These are phyloP conservation scores for Hybognathus amarus DNA, from an alignment of 2,797 vertebrate genomes.

Conservation along the genomic window DNA sequence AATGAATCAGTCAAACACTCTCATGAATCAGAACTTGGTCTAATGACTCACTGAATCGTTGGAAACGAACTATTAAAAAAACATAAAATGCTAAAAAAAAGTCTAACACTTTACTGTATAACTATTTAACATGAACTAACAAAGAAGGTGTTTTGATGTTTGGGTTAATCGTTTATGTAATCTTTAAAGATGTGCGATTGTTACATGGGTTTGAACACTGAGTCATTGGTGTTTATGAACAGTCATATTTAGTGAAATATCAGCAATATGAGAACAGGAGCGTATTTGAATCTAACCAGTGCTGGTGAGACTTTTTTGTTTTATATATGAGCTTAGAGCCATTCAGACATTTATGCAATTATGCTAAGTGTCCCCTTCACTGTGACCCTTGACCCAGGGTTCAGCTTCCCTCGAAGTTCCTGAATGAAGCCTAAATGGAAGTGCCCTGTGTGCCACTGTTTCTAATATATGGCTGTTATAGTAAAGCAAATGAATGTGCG, in stretches of 20 bases:
- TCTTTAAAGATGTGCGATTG: neutral
- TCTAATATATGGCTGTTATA: conserved; percentile 82
- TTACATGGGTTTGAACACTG: no score
- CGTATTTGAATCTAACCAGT: conserved; percentile 43
- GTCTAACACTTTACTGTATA: no score
- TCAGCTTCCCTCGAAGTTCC: conserved; percentile 81
- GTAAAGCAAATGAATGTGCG: conserved; percentile 76
- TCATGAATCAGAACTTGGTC: neutral
- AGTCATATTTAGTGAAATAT: neutral
- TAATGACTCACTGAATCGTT: neutral
- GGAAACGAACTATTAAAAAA: neutral
- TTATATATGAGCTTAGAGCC: conserved; percentile 79
- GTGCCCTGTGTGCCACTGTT: conserved; percentile 72
- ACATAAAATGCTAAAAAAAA: no score
- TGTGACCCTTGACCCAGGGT: conserved; percentile 80
- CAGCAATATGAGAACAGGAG: neutral
- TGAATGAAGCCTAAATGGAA: conserved; percentile 84
- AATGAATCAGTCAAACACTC: neutral
- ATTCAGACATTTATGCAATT: conserved; percentile 85
- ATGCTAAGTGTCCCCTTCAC: conserved; percentile 84
- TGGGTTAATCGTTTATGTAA: neutral
- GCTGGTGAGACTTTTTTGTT: conserved; percentile 75
- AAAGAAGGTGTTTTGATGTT: no score
- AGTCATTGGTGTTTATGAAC: neutral
- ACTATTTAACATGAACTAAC: no score